Conservation (phyloP, 2,797 vertebrate species). For the Acanthurus lineatus region DNA sequence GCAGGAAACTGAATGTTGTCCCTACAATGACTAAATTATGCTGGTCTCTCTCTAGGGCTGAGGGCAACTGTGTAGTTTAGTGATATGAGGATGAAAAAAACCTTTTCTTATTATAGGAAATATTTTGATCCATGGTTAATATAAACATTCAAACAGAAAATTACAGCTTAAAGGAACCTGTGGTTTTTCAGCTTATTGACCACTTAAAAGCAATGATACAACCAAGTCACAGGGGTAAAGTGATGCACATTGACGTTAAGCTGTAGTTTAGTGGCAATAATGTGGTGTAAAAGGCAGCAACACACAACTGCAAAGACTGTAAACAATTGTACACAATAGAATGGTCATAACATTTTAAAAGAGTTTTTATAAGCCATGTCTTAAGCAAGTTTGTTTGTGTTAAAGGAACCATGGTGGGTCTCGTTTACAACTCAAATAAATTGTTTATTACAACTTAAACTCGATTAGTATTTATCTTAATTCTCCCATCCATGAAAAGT, state of each 20-base stretch:
- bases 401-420: too few species aligned
- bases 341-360: too few species aligned
- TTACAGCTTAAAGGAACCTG: not conserved
- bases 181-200: not conserved
- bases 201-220: too few species aligned
- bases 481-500: not conserved
- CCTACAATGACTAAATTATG: slow-evolving; percentile 2
- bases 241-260: too few species aligned
- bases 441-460: not conserved
- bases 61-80: not conserved
- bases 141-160: not conserved
- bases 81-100: not conserved
- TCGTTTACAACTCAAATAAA: not conserved
- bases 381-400: too few species aligned
- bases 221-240: too few species aligned
- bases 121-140: not conserved
- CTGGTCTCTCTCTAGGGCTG: not conserved
- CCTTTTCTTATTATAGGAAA: not conserved
- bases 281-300: too few species aligned
- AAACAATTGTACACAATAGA: too few species aligned
- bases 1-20: slow-evolving; percentile 21
- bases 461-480: not conserved
- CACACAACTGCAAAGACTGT: too few species aligned
- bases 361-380: too few species aligned
- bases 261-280: too few species aligned